Base-by-base conservation (phyloP, 2,888 invertebrate genomes). In the Candidula unifasciata region DNA sequence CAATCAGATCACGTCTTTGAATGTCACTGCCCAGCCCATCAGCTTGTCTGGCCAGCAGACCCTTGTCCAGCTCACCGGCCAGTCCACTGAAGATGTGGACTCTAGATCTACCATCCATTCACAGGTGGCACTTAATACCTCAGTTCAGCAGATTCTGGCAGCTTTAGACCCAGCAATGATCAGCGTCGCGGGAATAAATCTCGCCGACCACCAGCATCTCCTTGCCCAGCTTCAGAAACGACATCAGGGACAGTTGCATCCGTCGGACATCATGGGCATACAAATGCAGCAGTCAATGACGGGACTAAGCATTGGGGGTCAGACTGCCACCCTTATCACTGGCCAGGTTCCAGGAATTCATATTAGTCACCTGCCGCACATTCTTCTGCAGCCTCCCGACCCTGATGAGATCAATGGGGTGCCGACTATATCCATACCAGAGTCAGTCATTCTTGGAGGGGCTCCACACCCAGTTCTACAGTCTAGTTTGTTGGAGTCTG, bases 161-260 rank as follows among this genome's bases (percentile, higher is more conserved):
- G 37, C 66, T 64, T 35, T 84, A 10, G 78, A 82, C 66, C 79
- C 79, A 79, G 79, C 80, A 57, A 79, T 79, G 74, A 73, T 82
- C 78, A 66, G 71, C 80, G 79, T 83, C 68, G 81, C 85, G 66
- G 74, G 86, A 30, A 78, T 82, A 73, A 81, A 76, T 33, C 52
- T 82, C 64, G 64, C 60, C 35, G 76, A 83, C 68, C 80, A 80
- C 27, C 85, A 85, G 44, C 81, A 85, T 3, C 60, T 82, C 8
- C 71, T 85, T 30, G 81, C 60, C 30, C 81, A 88, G 69, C 88
- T 87, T 73, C 90, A 89, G 60, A 87, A 89, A 64, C 88, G 88
- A 80, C 88, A 88, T 80, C 88, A 89, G 77, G 84, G 87, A 73
- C 89, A 90, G 80, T 66, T 76, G 35, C 83, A 81, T 24, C 84